These are phyloP conservation scores for Phylloscopus whistleri DNA, from an alignment of 2,113 vertebrate genomes.

Conservation along the genomic window DNA sequence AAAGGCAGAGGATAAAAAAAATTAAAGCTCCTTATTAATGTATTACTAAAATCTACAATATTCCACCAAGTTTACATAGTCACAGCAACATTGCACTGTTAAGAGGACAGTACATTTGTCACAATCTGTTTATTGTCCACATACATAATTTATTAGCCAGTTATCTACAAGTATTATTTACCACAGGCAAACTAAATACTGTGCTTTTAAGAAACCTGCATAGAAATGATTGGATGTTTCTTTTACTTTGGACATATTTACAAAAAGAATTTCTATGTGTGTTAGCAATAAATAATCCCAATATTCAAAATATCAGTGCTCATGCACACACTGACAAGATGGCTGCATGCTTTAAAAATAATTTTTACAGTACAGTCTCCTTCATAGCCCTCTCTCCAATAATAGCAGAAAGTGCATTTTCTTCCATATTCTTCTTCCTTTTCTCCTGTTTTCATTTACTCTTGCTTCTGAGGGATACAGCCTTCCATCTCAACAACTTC, in stretches of 20 bases:
- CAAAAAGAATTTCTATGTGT: conserved; percentile 66
- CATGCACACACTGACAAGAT: conserved; percentile 74
- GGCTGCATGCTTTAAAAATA: conserved; percentile 71
- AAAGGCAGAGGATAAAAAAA: conserved; percentile 59
- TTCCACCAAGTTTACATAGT: conserved; percentile 48
- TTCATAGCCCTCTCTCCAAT: conserved; percentile 38
- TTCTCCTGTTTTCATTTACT: conserved; percentile 58
- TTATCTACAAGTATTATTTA: conserved; percentile 37
- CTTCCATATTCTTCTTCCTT: not conserved
- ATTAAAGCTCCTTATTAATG: conserved; percentile 43
- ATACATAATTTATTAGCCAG: conserved; percentile 4
- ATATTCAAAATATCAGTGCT: conserved; percentile 66
- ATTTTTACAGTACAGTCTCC: conserved; percentile 59
- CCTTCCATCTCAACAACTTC: conserved; percentile 98
- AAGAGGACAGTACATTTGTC: conserved; percentile 35
- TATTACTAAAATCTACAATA: conserved; percentile 55
- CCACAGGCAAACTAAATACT: conserved; percentile 54
- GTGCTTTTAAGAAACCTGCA: conserved; percentile 62
- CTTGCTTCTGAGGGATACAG: conserved; percentile 88
- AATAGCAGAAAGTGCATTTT: conserved; percentile 57
- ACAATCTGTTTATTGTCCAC: conserved; percentile 18
- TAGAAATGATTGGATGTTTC: conserved; percentile 57
- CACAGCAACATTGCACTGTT: conserved; percentile 52
- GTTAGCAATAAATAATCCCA: conserved; percentile 81
- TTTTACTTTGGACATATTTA: conserved; percentile 66